Conservation (phyloP, 2,797 vertebrate species). For the Macropodus opercularis region DNA sequence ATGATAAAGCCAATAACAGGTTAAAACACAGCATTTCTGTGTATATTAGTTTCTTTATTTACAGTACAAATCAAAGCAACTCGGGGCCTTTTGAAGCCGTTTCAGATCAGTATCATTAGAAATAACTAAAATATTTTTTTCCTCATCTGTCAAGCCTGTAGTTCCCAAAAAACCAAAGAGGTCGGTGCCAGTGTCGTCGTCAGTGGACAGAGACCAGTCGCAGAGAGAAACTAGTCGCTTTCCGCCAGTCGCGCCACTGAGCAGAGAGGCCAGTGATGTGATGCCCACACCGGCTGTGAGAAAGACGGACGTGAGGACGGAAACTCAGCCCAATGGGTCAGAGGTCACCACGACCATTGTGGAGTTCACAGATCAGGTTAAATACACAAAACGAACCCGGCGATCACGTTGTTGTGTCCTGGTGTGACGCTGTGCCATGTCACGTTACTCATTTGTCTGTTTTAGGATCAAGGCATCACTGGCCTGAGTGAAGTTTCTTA, state of each 20-base stretch:
- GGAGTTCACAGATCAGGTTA: slow-evolving; percentile 85
- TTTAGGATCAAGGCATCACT: slow-evolving; percentile 78
- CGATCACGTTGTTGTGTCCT: neutral
- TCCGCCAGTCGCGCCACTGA: slow-evolving; percentile 56
- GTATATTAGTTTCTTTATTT: no score
- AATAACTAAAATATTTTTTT: neutral
- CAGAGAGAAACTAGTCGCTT: slow-evolving; percentile 74
- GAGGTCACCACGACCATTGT: slow-evolving; percentile 83
- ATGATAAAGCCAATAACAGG: no score
- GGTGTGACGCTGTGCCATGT: neutral
- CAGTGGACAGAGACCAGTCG: slow-evolving; percentile 74
- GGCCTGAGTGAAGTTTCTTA: slow-evolving; percentile 77
- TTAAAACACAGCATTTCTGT: no score
- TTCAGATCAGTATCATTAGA: no score
- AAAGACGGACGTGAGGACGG: slow-evolving; percentile 86
- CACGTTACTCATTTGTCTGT: slow-evolving; percentile 21
- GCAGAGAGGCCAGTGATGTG: slow-evolving; percentile 77
- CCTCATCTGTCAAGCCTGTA: slow-evolving; percentile 66
- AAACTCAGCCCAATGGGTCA: slow-evolving; percentile 83
- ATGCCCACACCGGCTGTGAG: slow-evolving; percentile 71
- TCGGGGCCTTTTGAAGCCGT: no score
- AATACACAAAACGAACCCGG: neutral
- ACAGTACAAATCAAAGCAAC: no score
- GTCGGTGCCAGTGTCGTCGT: slow-evolving; percentile 78
- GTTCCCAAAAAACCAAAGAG: slow-evolving; percentile 85